Conservation (phyloP, 1,140 invertebrate species). For the Chymomyza costata region DNA sequence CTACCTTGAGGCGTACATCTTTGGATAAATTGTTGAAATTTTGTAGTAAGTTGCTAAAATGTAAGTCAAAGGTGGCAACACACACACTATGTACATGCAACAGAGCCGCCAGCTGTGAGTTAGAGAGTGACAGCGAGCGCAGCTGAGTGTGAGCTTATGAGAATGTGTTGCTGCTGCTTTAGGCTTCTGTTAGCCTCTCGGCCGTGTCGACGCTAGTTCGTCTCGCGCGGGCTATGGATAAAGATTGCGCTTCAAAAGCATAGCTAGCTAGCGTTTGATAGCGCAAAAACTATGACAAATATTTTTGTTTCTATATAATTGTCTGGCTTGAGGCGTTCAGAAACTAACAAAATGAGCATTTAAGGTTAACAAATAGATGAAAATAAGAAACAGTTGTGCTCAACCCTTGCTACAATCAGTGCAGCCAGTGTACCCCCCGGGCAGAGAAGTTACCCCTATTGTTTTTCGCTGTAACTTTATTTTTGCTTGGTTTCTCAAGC, state of each 20-base stretch:
- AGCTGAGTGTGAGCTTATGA: too few species aligned
- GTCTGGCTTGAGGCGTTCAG: background rate
- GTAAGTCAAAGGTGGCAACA: background rate
- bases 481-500: constrained; percentile 67
- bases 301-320: too few species aligned
- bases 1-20: background rate
- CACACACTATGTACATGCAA: constrained; percentile 1
- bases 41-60: background rate
- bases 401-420: constrained; percentile 32
- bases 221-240: too few species aligned
- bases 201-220: too few species aligned
- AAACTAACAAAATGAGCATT: constrained; percentile 64
- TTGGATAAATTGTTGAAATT: background rate
- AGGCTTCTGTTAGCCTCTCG: too few species aligned
- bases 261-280: too few species aligned
- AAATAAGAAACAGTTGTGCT: too few species aligned
- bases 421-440: constrained; percentile 25
- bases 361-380: constrained; percentile 29
- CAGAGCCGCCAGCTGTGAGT: background rate
- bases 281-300: constrained; percentile 18
- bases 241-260: too few species aligned
- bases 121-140: too few species aligned
- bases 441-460: constrained; percentile 2
- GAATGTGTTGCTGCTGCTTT: too few species aligned
- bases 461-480: constrained; percentile 49